Percentiles rank a stretch among this genome's conserved stretches.
Conservation (phyloP, 2,113 vertebrate genomes). For the Rhynchomys soricoides region DNA sequence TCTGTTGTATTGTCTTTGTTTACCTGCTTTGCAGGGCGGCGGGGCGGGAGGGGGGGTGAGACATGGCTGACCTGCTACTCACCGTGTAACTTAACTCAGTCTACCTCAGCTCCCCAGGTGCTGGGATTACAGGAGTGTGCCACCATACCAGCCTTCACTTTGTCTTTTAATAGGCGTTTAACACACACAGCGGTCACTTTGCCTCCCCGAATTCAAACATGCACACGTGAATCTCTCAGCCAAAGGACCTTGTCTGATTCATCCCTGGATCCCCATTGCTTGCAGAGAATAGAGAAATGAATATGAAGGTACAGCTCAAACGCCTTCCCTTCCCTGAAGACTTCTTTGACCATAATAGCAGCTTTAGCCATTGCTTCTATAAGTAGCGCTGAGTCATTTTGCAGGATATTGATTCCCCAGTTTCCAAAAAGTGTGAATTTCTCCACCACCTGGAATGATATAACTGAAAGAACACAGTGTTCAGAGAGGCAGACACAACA, state of each 20-base stretch:
- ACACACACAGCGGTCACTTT: background rate
- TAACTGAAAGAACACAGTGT: conserved; percentile 43
- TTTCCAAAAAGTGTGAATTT: background rate
- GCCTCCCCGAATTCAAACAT: background rate
- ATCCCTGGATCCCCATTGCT: background rate
- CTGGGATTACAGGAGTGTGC: background rate
- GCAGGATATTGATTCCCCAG: background rate
- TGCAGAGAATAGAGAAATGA: background rate
- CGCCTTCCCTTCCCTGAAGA: conserved; percentile 12
- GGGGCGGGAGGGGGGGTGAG: background rate
- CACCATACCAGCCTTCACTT: background rate
- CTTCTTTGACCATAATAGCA: conserved; percentile 35
- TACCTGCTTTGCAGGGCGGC: background rate
- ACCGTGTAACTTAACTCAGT: background rate
- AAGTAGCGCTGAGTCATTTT: conserved; percentile 55
- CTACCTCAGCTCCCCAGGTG: background rate
- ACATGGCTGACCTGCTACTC: background rate
- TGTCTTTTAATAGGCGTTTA: background rate
- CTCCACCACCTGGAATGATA: background rate
- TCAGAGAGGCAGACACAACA: conserved; percentile 45
- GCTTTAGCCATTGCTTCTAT: background rate
- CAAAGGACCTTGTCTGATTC: background rate
- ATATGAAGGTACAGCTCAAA: conserved; percentile 11
- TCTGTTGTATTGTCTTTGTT: conserved; percentile 28
- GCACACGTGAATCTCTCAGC: conserved; percentile 11